Conservation (phyloP, 2,797 vertebrate genomes). For the Manis javanica region DNA sequence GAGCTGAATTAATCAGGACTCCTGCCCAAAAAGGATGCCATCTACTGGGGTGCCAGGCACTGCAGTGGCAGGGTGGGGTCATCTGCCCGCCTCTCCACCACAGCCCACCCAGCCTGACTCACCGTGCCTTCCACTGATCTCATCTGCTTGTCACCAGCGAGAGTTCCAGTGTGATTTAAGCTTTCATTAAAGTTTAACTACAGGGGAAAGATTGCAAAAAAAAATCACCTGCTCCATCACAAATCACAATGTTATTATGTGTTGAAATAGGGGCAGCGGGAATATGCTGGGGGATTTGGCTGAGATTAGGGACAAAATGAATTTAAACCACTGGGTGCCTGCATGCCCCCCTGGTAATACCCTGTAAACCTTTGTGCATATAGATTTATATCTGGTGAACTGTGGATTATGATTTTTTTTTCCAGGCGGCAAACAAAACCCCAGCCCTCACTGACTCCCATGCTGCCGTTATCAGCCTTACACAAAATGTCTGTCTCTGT, state of each 20-base stretch:
- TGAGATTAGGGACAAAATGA: conserved; percentile 56
- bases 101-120: not conserved
- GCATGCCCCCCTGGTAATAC: not conserved
- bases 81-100: not conserved
- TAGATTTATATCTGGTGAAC: conserved; percentile 46
- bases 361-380: conserved; percentile 48
- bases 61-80: not conserved
- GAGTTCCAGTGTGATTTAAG: conserved; percentile 26
- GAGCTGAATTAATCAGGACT: not conserved
- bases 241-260: not conserved
- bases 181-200: conserved; percentile 38
- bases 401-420: conserved; percentile 58
- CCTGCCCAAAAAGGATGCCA: not conserved
- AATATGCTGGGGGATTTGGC: not conserved
- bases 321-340: conserved; percentile 10
- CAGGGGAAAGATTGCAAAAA: conserved; percentile 30
- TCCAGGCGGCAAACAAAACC: conserved; percentile 20
- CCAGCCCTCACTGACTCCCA: conserved; percentile 63
- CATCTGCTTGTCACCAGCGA: accelerated
- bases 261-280: not conserved
- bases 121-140: not conserved
- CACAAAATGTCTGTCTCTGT: conserved; percentile 75
- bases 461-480: conserved; percentile 27
- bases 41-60: not conserved
- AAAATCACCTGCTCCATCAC: conserved; percentile 40